Conservation (phyloP, 2,797 vertebrate genomes). For the Nannoperca obscura region DNA sequence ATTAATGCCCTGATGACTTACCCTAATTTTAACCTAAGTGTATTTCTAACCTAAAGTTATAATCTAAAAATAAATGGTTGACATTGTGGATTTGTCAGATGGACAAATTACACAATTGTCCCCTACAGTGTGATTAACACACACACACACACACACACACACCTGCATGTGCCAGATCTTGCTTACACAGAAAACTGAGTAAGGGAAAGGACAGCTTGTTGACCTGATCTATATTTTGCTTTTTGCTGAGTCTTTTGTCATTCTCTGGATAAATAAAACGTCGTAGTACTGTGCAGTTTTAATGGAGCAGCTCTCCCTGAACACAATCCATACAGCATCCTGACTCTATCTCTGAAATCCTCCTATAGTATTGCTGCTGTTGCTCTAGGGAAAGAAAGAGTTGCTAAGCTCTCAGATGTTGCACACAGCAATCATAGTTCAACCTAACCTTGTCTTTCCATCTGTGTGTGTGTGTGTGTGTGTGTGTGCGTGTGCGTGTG, state of each 20-base stretch:
- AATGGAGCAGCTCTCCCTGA: constrained; percentile 26
- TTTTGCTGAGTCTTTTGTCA: constrained; percentile 8
- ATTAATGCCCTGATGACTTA: background rate
- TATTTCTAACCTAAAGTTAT: background rate
- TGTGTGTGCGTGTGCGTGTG: constrained; percentile 7
- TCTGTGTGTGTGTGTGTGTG: constrained; percentile 24
- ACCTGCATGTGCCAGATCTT: constrained; percentile 27
- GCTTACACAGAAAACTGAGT: constrained; percentile 12
- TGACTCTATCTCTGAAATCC: constrained; percentile 28
- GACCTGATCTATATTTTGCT: constrained; percentile 36
- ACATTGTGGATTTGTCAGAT: constrained; percentile 14
- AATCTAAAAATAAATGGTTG: background rate
- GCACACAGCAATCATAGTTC: constrained; percentile 10
- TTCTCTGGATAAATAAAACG: constrained; percentile 8
- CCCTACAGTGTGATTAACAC: background rate
- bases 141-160: constrained; percentile 7
- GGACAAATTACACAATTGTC: constrained; percentile 2
- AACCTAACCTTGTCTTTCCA: constrained; percentile 25
- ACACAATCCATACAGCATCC: background rate
- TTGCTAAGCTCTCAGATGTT: constrained; percentile 17
- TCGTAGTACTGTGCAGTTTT: constrained; percentile 22
- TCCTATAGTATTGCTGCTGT: constrained; percentile 1
- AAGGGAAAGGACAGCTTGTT: constrained; percentile 13
- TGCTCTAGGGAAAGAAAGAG: background rate
- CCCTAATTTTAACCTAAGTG: background rate